phyloP scores from a whole-genome alignment of 2,113 vertebrate genomes.

The Vireo altiloquus region DNA sequence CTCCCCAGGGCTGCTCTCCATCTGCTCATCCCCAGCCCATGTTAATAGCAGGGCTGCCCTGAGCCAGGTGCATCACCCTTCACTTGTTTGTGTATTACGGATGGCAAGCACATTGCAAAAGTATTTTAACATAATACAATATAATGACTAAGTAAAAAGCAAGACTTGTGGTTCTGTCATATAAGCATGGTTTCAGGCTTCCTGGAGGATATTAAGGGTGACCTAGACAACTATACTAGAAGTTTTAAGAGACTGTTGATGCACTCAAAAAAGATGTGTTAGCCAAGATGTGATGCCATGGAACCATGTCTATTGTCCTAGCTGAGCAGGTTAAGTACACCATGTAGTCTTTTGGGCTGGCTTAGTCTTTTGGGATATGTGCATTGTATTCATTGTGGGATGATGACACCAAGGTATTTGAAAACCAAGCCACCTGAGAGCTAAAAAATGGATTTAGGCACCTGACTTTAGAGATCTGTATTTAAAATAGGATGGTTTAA shows the following conservation, averaged over 20 bases:
- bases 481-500: neutral
- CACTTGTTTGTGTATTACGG: rapidly evolving
- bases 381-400: neutral
- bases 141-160: neutral
- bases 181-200: neutral
- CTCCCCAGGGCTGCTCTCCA: rapidly evolving
- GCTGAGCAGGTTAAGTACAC: neutral
- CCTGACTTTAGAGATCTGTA: neutral
- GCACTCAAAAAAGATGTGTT: neutral
- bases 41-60: rapidly evolving
- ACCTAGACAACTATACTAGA: neutral
- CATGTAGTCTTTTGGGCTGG: neutral
- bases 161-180: neutral
- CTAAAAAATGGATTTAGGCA: neutral
- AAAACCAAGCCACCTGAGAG: neutral
- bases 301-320: neutral
- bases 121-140: neutral
- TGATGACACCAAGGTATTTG: neutral
- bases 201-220: neutral
- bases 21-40: rapidly evolving
- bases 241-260: neutral
- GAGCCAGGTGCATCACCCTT: no score
- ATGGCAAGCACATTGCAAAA: neutral
- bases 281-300: neutral
- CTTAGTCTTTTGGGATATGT: neutral